Base-by-base conservation (phyloP, 2,888 invertebrate genomes). In the Lumbricus terrestris region DNA sequence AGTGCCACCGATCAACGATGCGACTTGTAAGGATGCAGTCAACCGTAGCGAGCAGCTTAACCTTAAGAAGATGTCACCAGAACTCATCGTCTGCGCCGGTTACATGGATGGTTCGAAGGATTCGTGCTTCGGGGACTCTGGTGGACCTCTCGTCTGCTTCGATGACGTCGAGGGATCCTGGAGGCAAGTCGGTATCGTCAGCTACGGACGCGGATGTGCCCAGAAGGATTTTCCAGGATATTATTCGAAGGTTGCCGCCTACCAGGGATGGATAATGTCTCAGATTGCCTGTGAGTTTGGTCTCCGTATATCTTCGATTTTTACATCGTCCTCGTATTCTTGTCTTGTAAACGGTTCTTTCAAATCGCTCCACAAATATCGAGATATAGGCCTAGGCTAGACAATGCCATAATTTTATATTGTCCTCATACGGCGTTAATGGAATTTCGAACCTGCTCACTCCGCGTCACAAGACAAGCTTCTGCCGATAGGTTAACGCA, bases 201-300 rank as follows among this genome's bases (percentile, higher is more conserved):
- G 93, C 20, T 94, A 94, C 93, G 94, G 94, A 0, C 93, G 93
- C 38, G 92, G 92, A 20, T 94, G 94, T 90, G 94, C 93, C 16
- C 90, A 90, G n/a, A 92, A 93, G 23, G 93, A 93, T 91, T 93
- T 92, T 37, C 94, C 94, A 0, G 94, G 94, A 0, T 93, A 94
- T 16, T 94, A 94, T 92, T 93, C 94, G 16, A 92, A 92, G 69
- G 93, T 94, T 18, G 88, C 92, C 34, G 90, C 92, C 8, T 94
- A 92, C 91, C 89, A 92, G 0, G 90, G 91, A 47, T 94, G 94
- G 94, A 93, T 94, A 11, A 29, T 69, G 69, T 69, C 69, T n/a
- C 69, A 69, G 69, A 69, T 69, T 69, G 69, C 69, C 29, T 69
- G 69, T 69, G n/a, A 69, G 4, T n/a, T n/a, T n/a, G 11, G 29